Conservation (phyloP, 2,113 vertebrate genomes). For the Xiphias gladius region DNA sequence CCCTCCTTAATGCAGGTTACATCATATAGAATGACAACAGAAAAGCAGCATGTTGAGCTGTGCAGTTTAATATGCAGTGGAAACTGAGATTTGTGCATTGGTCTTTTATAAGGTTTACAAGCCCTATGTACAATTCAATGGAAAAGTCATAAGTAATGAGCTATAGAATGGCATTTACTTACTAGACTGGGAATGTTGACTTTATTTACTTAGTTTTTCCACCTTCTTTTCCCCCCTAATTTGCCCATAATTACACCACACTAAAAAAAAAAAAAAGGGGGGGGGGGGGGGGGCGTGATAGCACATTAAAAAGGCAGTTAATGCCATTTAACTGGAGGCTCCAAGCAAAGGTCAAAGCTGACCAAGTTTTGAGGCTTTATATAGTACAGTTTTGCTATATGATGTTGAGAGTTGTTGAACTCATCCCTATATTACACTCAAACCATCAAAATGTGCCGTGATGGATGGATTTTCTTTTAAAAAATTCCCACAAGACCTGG, state of each 20-base stretch:
- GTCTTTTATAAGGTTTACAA: slow-evolving; percentile 2
- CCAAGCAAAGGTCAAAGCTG: neutral
- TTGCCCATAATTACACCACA: neutral
- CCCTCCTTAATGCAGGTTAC: slow-evolving; percentile 50
- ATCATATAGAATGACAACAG: slow-evolving; percentile 44
- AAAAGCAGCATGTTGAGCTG: slow-evolving; percentile 62
- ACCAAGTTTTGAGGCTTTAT: neutral
- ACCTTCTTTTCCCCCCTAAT: neutral
- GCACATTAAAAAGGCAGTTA: neutral
- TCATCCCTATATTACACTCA: neutral
- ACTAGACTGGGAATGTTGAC: neutral
- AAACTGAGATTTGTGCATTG: slow-evolving; percentile 14
- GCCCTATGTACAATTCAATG: neutral
- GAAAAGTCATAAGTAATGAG: neutral
- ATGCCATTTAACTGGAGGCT: neutral
- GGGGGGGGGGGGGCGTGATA: neutral
- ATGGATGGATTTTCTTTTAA: neutral
- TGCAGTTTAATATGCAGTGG: slow-evolving; percentile 33
- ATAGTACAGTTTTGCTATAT: neutral
- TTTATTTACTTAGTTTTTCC: neutral
- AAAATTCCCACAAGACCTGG: neutral
- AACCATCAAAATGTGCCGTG: neutral
- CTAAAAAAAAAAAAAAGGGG: neutral
- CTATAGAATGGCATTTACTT: neutral
- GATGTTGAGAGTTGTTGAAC: neutral